A percentile compares a stretch with the other conserved stretches of the same genome.
These are phyloP conservation scores for Cyclophora albipunctata DNA, from an alignment of 2,888 invertebrate species.

Conservation along the genomic window DNA sequence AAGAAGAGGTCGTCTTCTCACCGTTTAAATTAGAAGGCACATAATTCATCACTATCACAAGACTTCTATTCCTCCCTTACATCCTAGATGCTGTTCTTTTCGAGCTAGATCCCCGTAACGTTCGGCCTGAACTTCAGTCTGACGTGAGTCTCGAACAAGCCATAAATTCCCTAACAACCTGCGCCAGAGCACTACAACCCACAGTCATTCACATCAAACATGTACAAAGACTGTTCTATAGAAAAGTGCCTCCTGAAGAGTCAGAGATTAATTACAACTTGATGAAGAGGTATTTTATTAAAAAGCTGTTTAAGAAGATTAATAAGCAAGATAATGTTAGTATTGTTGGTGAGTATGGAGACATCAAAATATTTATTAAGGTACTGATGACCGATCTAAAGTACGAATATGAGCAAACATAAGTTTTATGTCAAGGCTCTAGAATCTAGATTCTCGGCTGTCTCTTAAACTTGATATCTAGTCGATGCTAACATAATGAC, in stretches of 20 bases:
- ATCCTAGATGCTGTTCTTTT: slow-evolving; percentile 46
- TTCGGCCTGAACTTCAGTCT: slow-evolving; percentile 24
- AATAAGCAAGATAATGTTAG: slow-evolving; percentile 42
- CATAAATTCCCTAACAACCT: slow-evolving; percentile 24
- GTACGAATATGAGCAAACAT: too few relatives aligned
- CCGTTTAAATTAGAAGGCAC: too few relatives aligned
- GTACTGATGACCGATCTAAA: too few relatives aligned
- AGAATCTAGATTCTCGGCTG: too few relatives aligned
- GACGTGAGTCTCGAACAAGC: slow-evolving; percentile 27
- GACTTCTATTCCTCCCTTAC: too few relatives aligned
- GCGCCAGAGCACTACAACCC: slow-evolving; percentile 47
- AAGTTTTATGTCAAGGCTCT: too few relatives aligned
- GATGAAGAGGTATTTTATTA: slow-evolving; percentile 29
- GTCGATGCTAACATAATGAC: too few relatives aligned
- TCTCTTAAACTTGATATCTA: too few relatives aligned
- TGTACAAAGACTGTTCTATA: slow-evolving; percentile 40
- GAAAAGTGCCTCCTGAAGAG: slow-evolving; percentile 38
- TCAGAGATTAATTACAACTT: slow-evolving; percentile 24
- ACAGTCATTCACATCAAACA: slow-evolving; percentile 45
- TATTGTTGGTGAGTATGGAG: slow-evolving; percentile 36
- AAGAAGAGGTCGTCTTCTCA: too few relatives aligned
- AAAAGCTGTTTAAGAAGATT: slow-evolving; percentile 37
- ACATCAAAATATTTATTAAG: too few relatives aligned
- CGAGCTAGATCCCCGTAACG: slow-evolving; percentile 33
- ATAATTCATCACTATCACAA: too few relatives aligned